These are phyloP conservation scores for Beroe ovata DNA, from an alignment of 37 sponge, comb jelly and placozoan genomes.

Conservation along the genomic window DNA sequence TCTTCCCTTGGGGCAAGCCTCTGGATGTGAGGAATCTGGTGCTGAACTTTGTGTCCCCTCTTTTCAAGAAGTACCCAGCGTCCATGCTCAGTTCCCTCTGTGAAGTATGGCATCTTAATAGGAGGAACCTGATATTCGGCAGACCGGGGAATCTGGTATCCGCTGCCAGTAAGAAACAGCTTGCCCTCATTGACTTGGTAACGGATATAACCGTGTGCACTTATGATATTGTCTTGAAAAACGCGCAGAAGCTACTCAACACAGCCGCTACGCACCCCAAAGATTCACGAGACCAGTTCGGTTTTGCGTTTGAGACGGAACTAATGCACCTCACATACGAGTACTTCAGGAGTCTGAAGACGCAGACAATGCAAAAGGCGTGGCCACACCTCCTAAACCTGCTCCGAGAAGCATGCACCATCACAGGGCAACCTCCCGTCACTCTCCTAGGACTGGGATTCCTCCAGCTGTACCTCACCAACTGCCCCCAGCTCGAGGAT, in stretches of 20 bases:
- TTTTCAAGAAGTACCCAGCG: slow-evolving; percentile 54
- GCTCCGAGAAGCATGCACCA: slow-evolving; percentile 32
- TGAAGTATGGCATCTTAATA: slow-evolving; percentile 59
- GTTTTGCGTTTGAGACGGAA: slow-evolving; percentile 44
- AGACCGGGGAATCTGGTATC: slow-evolving; percentile 61
- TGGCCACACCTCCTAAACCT: slow-evolving; percentile 58
- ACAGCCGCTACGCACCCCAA: slow-evolving; percentile 38
- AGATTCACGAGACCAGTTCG: slow-evolving; percentile 61
- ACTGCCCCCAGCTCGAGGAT: slow-evolving; percentile 41
- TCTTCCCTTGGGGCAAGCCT: slow-evolving; percentile 60
- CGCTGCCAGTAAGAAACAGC: slow-evolving; percentile 64
- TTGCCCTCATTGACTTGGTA: slow-evolving; percentile 61
- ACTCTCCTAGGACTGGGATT: slow-evolving; percentile 55
- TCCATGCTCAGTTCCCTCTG: slow-evolving; percentile 64
- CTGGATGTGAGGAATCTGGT: slow-evolving; percentile 26
- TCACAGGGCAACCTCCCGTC: slow-evolving; percentile 50
- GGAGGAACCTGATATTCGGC: slow-evolving; percentile 56
- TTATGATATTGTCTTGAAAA: slow-evolving; percentile 59
- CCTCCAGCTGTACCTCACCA: slow-evolving; percentile 62
- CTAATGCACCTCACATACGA: slow-evolving; percentile 43
- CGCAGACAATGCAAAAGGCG: slow-evolving; percentile 42
- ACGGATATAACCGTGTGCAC: slow-evolving; percentile 40
- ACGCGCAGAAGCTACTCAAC: slow-evolving; percentile 55
- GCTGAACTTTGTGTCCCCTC: slow-evolving; percentile 60
- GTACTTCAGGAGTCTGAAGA: slow-evolving; percentile 66